Conservation (phyloP, 1,140 invertebrate species). For the Cardiocondyla obscurior region DNA sequence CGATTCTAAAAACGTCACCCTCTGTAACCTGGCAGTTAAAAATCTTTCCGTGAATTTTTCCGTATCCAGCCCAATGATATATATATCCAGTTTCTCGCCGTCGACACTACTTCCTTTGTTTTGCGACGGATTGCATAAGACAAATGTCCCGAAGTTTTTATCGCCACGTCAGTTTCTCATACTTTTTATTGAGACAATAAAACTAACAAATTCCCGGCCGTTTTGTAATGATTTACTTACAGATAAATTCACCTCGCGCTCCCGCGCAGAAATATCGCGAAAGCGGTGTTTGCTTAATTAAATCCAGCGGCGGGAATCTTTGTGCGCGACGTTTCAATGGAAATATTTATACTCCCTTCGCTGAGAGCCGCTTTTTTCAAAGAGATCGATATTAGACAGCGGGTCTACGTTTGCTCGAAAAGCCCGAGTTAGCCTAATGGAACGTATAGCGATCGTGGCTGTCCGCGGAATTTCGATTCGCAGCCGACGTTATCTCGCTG, state of each 20-base stretch:
- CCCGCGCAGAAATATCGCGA: neutral
- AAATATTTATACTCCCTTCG: neutral
- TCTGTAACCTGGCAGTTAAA: slow-evolving; percentile 38
- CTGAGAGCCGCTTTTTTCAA: neutral
- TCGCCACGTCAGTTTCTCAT: neutral
- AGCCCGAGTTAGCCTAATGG: neutral
- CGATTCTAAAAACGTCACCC: slow-evolving; percentile 48
- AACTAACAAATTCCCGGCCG: neutral
- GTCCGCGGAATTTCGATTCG: neutral
- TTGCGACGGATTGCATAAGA: slow-evolving; percentile 31
- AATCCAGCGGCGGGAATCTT: neutral
- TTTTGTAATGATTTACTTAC: neutral
- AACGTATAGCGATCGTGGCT: neutral
- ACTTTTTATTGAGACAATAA: neutral
- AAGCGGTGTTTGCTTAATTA: neutral
- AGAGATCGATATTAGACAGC: neutral
- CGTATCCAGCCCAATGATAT: slow-evolving; percentile 23
- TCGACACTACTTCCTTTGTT: slow-evolving; percentile 24
- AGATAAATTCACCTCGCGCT: slow-evolving; percentile 1
- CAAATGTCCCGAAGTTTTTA: slow-evolving; percentile 20
- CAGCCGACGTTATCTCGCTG: slow-evolving; percentile 8
- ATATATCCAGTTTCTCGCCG: slow-evolving; percentile 36
- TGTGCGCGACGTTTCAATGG: neutral
- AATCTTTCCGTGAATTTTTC: slow-evolving; percentile 38
- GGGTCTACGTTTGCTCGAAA: neutral